Percentiles rank a stretch among this genome's conserved stretches.
Evolutionary conservation across 2,888 invertebrate genomes (phyloP).

Genomic region (Eupeodes luniger): DNA sequence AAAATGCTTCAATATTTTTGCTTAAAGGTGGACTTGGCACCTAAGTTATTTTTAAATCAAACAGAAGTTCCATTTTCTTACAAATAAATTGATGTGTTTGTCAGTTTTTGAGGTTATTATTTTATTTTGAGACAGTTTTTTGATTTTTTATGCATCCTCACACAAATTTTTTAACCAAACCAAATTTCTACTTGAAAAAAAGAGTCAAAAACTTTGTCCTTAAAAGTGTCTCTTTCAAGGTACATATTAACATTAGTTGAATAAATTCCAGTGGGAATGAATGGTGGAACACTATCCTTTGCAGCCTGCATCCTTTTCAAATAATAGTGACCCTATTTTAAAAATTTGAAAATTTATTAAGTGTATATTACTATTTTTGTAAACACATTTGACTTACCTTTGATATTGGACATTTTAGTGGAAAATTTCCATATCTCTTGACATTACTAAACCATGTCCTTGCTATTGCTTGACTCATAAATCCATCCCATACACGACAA

Average conservation of each 20-base stretch:
- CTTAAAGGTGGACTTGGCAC: too few species aligned
- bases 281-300: neutral
- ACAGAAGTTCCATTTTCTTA: too few species aligned
- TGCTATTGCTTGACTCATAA: conserved; percentile 53
- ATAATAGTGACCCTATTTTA: conserved; percentile 46
- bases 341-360: too few species aligned
- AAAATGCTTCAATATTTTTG: too few species aligned
- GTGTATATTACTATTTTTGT: too few species aligned
- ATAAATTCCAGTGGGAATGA: neutral
- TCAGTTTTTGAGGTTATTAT: too few species aligned
- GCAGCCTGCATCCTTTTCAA: conserved; percentile 34
- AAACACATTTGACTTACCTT: conserved; percentile 47
- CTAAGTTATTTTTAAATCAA: too few species aligned
- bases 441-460: conserved; percentile 77
- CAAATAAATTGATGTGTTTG: too few species aligned
- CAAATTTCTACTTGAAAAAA: neutral
- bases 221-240: neutral
- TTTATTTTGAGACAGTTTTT: neutral
- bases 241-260: neutral
- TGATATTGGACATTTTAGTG: conserved; percentile 76
- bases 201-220: neutral
- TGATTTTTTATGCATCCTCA: neutral
- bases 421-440: conserved; percentile 77
- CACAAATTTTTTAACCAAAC: neutral
- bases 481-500: conserved; percentile 26